Base-by-base conservation (phyloP, 1,140 invertebrate genomes). In the Whitmania pigra region DNA sequence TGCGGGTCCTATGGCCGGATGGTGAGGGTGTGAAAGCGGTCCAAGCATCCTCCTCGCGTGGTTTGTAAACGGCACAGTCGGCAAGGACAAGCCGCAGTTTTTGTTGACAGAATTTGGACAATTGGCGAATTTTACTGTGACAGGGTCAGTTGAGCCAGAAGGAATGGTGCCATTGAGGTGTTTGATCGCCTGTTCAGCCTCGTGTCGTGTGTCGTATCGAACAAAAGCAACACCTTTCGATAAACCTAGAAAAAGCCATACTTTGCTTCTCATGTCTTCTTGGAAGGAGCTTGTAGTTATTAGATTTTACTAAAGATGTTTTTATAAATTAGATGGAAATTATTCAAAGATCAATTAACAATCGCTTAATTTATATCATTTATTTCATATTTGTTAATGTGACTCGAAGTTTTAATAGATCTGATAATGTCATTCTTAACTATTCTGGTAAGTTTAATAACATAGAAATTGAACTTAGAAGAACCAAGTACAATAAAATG, bases 191-290 rank as follows among this genome's bases (percentile, higher is more conserved):
- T 91, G 86, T 82, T 99, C 96, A 7, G 96, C 96, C 83, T 99
- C 95, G 76, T 91, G 87, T 73, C 94, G 89, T 82, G 97, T 93
- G 83, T 99, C 96, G 83, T 98, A 99, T 74, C 96, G 88, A 78
- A 99, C 97, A 84, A 99, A 99, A 67, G 96, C 96, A 74, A 99
- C 96, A 74, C 96, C 96, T 86, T 98, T 98, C 69, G 95, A 98
- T 77, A 97, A 86, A 79, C 94, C 94, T 91, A 75, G 27, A 55
- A 31, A 27, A 36, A 36, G 31, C 31, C 31, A 36, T 36, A 36
- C 31, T 36, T 36, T 36, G 31, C 31, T 36, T 36, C 31, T 36
- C 31, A 36, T 36, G 31, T 36, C 31, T 36, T 36, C 31, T 36
- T 36, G 31, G 31, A 36, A 36, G 31, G 31, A 36, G 31, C 31